Percentiles rank a stretch among this genome's conserved stretches.
Evolutionary conservation across 2,888 invertebrate species (phyloP).

Genomic region (Oscheius sp.): DNA sequence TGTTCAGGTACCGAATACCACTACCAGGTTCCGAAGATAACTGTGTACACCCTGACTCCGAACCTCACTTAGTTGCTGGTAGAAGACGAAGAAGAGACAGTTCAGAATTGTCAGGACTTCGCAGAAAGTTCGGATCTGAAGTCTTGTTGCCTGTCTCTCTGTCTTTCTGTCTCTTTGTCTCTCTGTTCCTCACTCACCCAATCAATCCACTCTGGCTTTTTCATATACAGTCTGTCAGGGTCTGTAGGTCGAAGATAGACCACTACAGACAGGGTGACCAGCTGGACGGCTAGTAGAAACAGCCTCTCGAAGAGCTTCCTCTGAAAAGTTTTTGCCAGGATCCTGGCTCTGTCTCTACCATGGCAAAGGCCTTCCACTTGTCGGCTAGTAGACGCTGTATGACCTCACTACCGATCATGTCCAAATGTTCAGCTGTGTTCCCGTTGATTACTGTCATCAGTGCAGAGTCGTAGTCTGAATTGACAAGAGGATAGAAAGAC

Average conservation of each 20-base stretch:
- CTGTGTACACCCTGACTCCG: constrained; percentile 90
- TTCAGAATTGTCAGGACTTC: constrained; percentile 88
- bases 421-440: constrained; percentile 95
- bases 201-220: constrained; percentile 62
- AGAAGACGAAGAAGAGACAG: constrained; percentile 87
- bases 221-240: constrained; percentile 76
- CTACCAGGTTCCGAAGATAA: constrained; percentile 90
- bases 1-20: background rate
- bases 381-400: constrained; percentile 95
- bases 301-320: constrained; percentile 92
- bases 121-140: constrained; percentile 80
- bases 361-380: constrained; percentile 98
- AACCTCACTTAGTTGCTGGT: constrained; percentile 93
- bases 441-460: constrained; percentile 96
- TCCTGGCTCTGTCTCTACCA: constrained; percentile 77
- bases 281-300: constrained; percentile 86
- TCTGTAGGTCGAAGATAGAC: constrained; percentile 89
- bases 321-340: constrained; percentile 76
- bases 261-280: constrained; percentile 87
- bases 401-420: constrained; percentile 98
- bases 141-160: background rate
- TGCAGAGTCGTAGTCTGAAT: constrained; percentile 95
- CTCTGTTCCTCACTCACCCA: constrained; percentile 63
- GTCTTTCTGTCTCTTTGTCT: no score
- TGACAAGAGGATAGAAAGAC: no score